Evolutionary conservation across 2,113 vertebrate genomes (phyloP), one percentile per base, ranked within the genome.

Genomic region (Myotis davidii): DNA sequence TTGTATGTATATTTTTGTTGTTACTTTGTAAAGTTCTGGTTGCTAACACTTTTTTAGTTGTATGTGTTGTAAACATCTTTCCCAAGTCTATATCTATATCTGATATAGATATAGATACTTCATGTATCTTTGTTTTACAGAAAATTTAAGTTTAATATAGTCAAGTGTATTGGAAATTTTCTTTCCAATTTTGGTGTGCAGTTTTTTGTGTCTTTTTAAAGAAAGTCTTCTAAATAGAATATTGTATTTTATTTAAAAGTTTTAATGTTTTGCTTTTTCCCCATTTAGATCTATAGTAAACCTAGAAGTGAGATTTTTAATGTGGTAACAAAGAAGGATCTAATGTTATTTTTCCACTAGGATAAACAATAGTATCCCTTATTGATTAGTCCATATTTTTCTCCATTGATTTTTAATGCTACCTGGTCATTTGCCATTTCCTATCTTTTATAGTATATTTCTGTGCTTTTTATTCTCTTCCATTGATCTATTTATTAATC

Each of bases 331-430:
- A 94, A 48, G 6, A 93, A 87, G 83, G 20, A 34, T 67, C 17
- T 69, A 50, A 48, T 37, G 29, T 72, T 48, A 61, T 27, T 37
- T 96, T 72, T 21, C 76, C 23, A 65, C 34, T 79, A 79, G 13
- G 17, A 84, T 84, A 50, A 86, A 61, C 81, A 78, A 59, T 34
- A 77, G 25, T 34, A 45, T 48, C 64, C 14, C 2, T 93, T 89
- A 73, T 50, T 86, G 61, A 88, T 88, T 64, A 61, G 37, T 12
- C 25, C 16, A 56, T 27, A 61, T 84, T 52, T 87, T 52, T 9
- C 52, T 77, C 14, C 45, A 21, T 14, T 73, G 39, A 86, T 85
- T 92, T 96, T 90, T 85, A 90, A 88, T 72, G 27, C 27, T 85
- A 70, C 32, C 7, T 5, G n/a, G 27, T 54, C 54, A 79, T 69